A percentile compares a stretch with the other conserved stretches of the same genome.
phyloP scores from a whole-genome alignment of 1,140 invertebrate genomes.

The Anastrepha ludens region DNA sequence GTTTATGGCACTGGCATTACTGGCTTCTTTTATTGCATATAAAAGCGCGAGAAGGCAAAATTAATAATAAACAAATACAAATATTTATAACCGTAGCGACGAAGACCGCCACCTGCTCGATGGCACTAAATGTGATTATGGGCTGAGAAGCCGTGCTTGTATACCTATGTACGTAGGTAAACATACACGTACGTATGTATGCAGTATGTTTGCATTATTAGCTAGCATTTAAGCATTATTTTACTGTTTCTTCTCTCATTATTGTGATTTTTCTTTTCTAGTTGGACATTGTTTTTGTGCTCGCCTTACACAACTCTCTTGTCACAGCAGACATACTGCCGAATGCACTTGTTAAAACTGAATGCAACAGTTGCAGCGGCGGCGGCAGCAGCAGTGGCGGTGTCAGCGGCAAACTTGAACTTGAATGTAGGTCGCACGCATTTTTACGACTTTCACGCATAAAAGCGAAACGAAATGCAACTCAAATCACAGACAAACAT shows the following conservation, averaged over 20 bases:
- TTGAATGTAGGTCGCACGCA: constrained; percentile 55
- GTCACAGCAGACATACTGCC: background rate
- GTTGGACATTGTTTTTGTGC: background rate
- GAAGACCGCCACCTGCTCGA: constrained; percentile 10
- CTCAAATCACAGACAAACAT: constrained; percentile 26
- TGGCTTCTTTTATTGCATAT: background rate
- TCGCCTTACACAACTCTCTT: background rate
- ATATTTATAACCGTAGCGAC: background rate
- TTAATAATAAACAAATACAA: background rate
- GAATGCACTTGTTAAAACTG: constrained; percentile 26
- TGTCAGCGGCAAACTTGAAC: constrained; percentile 52
- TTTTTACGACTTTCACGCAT: constrained; percentile 56
- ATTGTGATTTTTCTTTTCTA: background rate
- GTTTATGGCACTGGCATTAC: background rate
- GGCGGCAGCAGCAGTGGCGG: background rate
- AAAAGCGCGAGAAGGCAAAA: background rate
- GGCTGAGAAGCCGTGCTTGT: background rate
- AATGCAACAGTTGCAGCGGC: background rate
- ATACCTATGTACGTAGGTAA: background rate
- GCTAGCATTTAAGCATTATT: background rate
- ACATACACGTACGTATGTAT: background rate
- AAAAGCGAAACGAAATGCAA: constrained; percentile 51
- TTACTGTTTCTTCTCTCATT: background rate
- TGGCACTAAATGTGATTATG: background rate
- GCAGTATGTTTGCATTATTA: background rate